Conservation (phyloP, 53 echinoderm and acorn worm genomes). For the Paelopatides confundens region DNA sequence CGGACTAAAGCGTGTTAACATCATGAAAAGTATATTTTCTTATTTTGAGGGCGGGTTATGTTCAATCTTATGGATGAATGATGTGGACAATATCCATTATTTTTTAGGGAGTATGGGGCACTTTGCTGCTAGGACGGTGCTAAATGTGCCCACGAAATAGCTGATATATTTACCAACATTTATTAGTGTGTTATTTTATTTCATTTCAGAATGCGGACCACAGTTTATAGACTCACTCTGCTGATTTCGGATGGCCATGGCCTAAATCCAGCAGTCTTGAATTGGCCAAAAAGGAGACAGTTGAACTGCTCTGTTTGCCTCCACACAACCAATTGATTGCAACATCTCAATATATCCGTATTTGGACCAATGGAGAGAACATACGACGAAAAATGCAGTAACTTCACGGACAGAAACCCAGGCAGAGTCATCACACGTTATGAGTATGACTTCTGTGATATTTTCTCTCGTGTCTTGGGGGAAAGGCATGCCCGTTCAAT, state of each 20-base stretch:
- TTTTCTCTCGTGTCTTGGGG: constrained; percentile 50
- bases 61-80: too few relatives aligned
- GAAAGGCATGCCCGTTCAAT: constrained; percentile 30
- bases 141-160: too few relatives aligned
- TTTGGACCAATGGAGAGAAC: constrained; percentile 52
- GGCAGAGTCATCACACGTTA: constrained; percentile 52
- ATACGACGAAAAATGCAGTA: constrained; percentile 56
- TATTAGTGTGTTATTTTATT: too few relatives aligned
- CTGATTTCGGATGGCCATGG: constrained; percentile 40
- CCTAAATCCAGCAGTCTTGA: not conserved
- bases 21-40: not conserved
- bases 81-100: too few relatives aligned
- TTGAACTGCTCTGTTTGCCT: constrained; percentile 67
- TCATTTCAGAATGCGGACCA: not conserved
- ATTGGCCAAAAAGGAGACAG: constrained; percentile 31
- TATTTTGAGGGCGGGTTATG: too few relatives aligned
- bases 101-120: too few relatives aligned
- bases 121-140: too few relatives aligned
- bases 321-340: not conserved
- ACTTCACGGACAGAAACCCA: constrained; percentile 58
- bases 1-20: too few relatives aligned
- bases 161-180: too few relatives aligned
- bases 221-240: not conserved
- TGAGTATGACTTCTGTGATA: constrained; percentile 49
- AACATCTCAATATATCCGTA: not conserved